A percentile compares a stretch with the other conserved stretches of the same genome.
phyloP scores from a whole-genome alignment of 2,113 vertebrate species.

The Helogale parvula region DNA sequence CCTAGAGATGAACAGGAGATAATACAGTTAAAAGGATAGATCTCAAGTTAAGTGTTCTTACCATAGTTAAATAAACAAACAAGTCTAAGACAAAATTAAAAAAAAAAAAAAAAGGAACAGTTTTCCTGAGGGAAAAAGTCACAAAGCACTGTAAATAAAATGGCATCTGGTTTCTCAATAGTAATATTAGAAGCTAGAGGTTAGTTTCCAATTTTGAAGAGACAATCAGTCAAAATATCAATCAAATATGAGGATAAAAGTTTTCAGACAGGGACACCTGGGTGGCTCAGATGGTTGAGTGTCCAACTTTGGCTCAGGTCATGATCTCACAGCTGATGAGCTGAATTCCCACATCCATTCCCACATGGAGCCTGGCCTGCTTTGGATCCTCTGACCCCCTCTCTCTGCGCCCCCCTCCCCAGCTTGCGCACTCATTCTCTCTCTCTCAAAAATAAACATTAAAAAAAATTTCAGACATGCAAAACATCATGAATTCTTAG shows the following conservation, averaged over 20 bases:
- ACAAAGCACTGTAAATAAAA: not conserved
- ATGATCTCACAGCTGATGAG: no score
- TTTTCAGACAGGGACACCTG: not conserved
- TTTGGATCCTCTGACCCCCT: no score
- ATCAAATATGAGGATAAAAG: not conserved
- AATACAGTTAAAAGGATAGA: not conserved
- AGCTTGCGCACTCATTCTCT: no score
- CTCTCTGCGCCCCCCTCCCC: no score
- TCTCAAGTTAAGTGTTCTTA: not conserved
- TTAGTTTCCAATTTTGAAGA: conserved; percentile 1
- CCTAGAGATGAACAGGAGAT: not conserved
- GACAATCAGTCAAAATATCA: not conserved
- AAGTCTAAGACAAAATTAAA: not conserved
- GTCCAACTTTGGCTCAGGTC: no score
- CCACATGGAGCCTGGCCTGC: no score
- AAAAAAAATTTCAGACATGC: not conserved
- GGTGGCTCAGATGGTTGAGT: no score
- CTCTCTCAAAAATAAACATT: no score
- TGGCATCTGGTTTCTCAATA: not conserved
- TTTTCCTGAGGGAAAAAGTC: not conserved
- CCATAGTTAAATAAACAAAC: not conserved
- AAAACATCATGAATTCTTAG: not conserved
- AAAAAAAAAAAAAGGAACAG: not conserved
- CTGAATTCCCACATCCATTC: no score
- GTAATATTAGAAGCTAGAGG: not conserved